Conservation (phyloP, 2,888 invertebrate species). For the Elmis aenea region DNA sequence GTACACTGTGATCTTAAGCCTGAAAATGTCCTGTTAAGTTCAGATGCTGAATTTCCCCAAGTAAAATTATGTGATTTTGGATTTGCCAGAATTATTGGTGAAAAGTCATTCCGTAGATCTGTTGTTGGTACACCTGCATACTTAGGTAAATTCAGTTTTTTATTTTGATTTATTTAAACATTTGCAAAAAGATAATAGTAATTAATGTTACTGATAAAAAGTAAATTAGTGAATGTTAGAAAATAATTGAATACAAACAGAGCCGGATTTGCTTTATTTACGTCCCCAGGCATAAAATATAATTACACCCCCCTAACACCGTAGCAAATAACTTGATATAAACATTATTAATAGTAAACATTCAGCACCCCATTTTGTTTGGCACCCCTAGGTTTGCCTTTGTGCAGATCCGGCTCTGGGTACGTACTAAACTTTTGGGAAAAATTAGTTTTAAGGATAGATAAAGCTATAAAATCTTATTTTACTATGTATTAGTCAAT, state of each 20-base stretch:
- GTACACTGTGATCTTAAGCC: slow-evolving; percentile 98
- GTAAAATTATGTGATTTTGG: slow-evolving; percentile 99
- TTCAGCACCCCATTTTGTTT: no score
- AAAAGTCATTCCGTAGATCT: slow-evolving; percentile 94
- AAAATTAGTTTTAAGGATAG: no score
- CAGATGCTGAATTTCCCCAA: slow-evolving; percentile 93
- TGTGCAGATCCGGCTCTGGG: no score
- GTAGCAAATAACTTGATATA: no score
- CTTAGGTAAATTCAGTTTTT: slow-evolving; percentile 73
- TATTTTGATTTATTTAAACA: slow-evolving; percentile 1
- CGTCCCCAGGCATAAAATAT: no score
- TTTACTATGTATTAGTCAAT: no score
- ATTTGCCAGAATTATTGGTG: slow-evolving; percentile 97
- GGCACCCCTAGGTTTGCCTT: no score
- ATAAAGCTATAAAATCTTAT: no score
- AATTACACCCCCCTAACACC: no score
- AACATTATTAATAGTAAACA: no score
- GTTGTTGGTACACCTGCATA: slow-evolving; percentile 99
- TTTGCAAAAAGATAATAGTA: neutral
- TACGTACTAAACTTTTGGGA: no score
- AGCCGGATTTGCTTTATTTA: no score
- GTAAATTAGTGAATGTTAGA: neutral
- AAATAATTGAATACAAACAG: neutral
- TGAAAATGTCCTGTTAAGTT: slow-evolving; percentile 94
- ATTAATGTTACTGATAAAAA: neutral